phyloP scores from a whole-genome alignment of 2,797 vertebrate species.

The Fringilla coelebs region DNA sequence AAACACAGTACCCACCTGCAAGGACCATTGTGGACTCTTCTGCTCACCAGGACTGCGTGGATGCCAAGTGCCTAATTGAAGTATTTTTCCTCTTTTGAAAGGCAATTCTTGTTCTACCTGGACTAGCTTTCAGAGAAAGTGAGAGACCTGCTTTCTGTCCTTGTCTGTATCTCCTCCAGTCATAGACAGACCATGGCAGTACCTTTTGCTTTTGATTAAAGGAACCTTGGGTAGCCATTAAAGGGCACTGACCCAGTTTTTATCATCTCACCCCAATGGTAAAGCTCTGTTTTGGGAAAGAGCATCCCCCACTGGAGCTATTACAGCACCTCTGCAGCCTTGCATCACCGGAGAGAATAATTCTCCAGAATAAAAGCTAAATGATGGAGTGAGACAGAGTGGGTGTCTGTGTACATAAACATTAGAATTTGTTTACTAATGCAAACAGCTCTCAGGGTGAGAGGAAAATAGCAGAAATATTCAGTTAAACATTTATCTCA shows the following conservation, averaged over 20 bases:
- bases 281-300: neutral
- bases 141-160: neutral
- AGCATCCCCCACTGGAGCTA: neutral
- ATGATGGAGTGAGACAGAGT: neutral
- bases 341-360: neutral
- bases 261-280: neutral
- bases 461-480: neutral
- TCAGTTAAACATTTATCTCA: neutral
- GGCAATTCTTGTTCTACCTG: neutral
- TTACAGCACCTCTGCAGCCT: neutral
- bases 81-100: neutral
- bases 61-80: neutral
- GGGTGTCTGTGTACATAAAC: neutral
- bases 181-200: neutral
- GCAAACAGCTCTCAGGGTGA: neutral
- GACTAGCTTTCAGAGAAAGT: neutral
- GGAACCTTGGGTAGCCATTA: neutral
- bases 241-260: neutral
- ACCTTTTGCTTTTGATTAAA: conserved; percentile 5
- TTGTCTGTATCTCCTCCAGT: neutral
- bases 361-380: conserved; percentile 5
- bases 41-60: rapidly evolving
- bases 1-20: neutral
- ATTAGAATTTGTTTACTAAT: conserved; percentile 1
- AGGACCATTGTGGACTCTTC: neutral